phyloP scores from a whole-genome alignment of 64 coral and sea anemone species.

The Dendrophyllia cribrosa region DNA sequence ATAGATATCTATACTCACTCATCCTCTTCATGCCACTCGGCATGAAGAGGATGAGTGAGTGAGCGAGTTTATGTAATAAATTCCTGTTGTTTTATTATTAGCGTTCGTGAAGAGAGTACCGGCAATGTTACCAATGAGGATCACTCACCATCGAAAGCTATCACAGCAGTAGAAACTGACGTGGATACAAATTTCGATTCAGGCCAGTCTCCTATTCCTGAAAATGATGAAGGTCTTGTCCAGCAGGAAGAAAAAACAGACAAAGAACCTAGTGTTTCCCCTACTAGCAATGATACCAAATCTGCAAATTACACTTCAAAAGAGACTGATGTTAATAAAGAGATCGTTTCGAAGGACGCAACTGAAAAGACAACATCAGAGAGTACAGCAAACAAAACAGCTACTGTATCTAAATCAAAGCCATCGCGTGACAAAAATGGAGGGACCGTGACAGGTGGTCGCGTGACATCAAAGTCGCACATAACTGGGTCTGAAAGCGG shows the following conservation, averaged over 20 bases:
- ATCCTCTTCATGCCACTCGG: no score
- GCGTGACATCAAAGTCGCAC: slow-evolving; percentile 26
- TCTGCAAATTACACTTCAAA: neutral
- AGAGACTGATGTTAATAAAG: neutral
- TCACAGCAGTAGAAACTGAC: neutral
- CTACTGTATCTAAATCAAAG: slow-evolving; percentile 31
- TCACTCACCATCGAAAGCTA: neutral
- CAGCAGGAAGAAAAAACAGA: neutral
- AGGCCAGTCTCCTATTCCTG: neutral
- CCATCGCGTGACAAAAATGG: slow-evolving; percentile 45
- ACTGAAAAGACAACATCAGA: slow-evolving; percentile 1
- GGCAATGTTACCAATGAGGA: neutral
- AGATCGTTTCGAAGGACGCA: neutral
- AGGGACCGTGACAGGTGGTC: neutral
- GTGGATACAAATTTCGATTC: neutral
- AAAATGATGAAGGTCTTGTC: neutral
- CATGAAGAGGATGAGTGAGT: no score
- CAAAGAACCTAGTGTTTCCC: neutral
- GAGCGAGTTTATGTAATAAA: no score
- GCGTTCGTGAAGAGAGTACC: neutral
- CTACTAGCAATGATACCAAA: neutral
- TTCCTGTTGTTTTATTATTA: neutral
- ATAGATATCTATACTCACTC: no score
- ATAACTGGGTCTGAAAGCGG: slow-evolving; percentile 26
- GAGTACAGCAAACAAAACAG: neutral